Percentiles rank a stretch among this genome's conserved stretches.
These are phyloP conservation scores for Latrodectus geometricus DNA, from an alignment of 1,140 invertebrate species.

Conservation along the genomic window DNA sequence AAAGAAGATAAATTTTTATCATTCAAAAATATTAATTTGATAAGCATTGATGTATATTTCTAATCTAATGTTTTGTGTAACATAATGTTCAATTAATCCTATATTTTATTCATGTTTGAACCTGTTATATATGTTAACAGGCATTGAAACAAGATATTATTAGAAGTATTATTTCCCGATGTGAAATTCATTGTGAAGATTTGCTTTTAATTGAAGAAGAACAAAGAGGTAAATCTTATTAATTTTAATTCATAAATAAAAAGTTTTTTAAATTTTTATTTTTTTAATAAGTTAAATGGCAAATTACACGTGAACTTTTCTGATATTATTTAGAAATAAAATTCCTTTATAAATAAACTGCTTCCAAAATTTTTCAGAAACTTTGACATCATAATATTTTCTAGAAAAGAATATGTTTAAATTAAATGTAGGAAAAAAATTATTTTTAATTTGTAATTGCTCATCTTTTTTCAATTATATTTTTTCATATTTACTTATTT, in stretches of 20 bases:
- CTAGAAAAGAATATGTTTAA: too few species aligned
- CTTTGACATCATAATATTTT: not conserved
- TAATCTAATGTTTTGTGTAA: too few species aligned
- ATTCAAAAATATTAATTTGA: too few species aligned
- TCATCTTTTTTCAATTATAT: too few species aligned
- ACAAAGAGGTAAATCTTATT: conserved; percentile 71
- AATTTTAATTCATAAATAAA: too few species aligned
- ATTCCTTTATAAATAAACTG: not conserved
- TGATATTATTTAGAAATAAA: not conserved
- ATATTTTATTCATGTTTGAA: not conserved
- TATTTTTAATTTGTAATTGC: too few species aligned
- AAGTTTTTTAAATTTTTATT: not conserved
- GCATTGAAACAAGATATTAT: conserved; percentile 83
- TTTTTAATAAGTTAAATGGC: not conserved
- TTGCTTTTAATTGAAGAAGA: conserved; percentile 82
- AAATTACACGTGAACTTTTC: not conserved
- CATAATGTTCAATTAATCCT: too few species aligned
- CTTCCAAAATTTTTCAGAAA: not conserved
- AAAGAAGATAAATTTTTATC: too few species aligned
- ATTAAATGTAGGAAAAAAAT: too few species aligned
- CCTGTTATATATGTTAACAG: conserved; percentile 65
- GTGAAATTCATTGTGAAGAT: conserved; percentile 85
- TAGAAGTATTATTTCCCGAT: conserved; percentile 79
- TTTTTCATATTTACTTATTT: too few species aligned
- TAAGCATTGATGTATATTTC: too few species aligned